Percentiles rank a stretch among this genome's conserved stretches.
Conservation (phyloP, 2,888 invertebrate genomes). For the Meteorus cinctellus region DNA sequence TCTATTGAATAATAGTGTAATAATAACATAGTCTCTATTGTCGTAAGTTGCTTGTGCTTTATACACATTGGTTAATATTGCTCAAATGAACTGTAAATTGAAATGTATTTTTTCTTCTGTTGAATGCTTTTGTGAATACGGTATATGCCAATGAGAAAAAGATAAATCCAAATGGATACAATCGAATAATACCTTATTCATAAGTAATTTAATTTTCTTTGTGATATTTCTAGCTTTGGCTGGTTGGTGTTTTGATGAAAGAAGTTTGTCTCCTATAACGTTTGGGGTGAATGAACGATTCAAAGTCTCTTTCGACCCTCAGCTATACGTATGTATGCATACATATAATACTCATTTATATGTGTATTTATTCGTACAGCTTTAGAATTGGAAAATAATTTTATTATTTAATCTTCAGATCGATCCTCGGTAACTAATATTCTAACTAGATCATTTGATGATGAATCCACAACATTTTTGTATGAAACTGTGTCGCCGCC, state of each 20-base stretch:
- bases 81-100: constrained; percentile 39
- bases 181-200: constrained; percentile 38
- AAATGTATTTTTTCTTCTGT: constrained; percentile 19
- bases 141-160: neutral
- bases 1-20: constrained; percentile 30
- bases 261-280: neutral
- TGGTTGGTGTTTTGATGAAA: neutral
- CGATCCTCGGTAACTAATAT: constrained; percentile 64
- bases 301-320: neutral
- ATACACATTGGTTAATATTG: constrained; percentile 32
- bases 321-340: neutral
- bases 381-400: constrained; percentile 18
- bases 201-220: constrained; percentile 35
- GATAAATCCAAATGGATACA: constrained; percentile 38
- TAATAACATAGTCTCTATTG: constrained; percentile 21
- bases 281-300: neutral
- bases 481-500: constrained; percentile 67
- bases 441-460: constrained; percentile 67
- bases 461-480: constrained; percentile 66
- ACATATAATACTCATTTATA: neutral
- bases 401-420: constrained; percentile 59
- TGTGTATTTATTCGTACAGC: constrained; percentile 7
- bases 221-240: neutral
- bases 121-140: constrained; percentile 16
- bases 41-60: constrained; percentile 20